Conservation (phyloP, 2,797 vertebrate species). For the Chromobotia macracanthus region DNA sequence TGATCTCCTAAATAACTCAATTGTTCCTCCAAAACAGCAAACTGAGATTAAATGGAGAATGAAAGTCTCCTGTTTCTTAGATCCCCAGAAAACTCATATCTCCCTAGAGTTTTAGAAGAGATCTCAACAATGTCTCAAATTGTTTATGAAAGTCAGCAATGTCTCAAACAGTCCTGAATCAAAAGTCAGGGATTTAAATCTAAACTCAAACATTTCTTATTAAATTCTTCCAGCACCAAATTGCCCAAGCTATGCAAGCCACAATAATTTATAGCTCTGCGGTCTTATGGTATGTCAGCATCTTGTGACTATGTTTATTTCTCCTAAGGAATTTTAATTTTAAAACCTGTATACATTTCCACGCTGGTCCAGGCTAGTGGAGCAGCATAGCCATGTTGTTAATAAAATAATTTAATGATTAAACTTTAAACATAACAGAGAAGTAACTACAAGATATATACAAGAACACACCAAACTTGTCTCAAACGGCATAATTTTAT, state of each 20-base stretch:
- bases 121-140: not conserved
- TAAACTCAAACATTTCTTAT: no score
- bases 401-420: no score
- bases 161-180: not conserved
- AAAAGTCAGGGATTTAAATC: not conserved
- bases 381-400: no score
- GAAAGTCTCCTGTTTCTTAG: no score
- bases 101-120: not conserved
- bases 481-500: constrained; percentile 7
- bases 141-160: not conserved
- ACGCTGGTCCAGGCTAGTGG: no score
- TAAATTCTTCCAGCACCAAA: no score
- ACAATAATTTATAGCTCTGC: not conserved
- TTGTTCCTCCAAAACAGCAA: no score
- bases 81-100: not conserved
- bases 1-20: no score
- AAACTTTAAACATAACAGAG: no score
- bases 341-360: no score
- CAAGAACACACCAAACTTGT: constrained; percentile 2
- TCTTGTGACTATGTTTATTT: not conserved
- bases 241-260: not conserved
- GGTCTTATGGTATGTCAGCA: not conserved
- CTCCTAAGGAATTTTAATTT: not conserved
- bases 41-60: no score
- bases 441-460: no score